phyloP scores from a whole-genome alignment of 2,113 vertebrate genomes.

The Burhinus bistriatus region DNA sequence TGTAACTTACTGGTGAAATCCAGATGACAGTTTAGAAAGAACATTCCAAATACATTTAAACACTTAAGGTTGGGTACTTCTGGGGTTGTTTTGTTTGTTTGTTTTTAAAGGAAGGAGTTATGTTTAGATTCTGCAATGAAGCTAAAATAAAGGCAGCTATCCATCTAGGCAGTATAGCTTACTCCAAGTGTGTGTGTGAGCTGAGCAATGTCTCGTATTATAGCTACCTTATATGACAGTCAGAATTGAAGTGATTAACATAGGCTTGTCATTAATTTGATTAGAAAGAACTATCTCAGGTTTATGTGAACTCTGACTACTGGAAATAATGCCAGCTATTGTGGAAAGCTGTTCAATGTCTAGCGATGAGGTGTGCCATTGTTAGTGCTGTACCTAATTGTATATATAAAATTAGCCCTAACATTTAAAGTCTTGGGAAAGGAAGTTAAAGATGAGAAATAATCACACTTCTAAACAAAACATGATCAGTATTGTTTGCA shows the following conservation, averaged over 20 bases:
- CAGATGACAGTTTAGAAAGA: background rate
- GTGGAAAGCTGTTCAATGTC: fast-evolving
- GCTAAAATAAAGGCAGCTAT: background rate
- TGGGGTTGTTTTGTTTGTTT: background rate
- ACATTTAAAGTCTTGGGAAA: background rate
- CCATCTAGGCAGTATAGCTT: background rate
- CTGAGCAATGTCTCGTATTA: background rate
- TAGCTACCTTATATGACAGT: background rate
- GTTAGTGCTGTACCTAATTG: background rate
- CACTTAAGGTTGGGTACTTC: background rate
- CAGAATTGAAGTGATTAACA: background rate
- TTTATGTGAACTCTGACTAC: background rate
- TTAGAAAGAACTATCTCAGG: background rate
- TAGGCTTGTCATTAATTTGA: background rate
- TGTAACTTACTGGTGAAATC: background rate
- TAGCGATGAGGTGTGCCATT: fast-evolving
- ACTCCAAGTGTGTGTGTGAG: background rate
- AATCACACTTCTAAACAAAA: background rate
- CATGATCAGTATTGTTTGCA: background rate
- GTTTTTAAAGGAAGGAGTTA: background rate
- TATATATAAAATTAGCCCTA: background rate
- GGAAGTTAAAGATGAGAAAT: background rate
- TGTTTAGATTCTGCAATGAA: background rate
- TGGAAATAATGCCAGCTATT: background rate
- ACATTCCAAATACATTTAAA: background rate